Percentiles rank a stretch among this genome's conserved stretches.
Conservation (phyloP, 2,888 invertebrate species). For the Anoplius nigerrimus region DNA sequence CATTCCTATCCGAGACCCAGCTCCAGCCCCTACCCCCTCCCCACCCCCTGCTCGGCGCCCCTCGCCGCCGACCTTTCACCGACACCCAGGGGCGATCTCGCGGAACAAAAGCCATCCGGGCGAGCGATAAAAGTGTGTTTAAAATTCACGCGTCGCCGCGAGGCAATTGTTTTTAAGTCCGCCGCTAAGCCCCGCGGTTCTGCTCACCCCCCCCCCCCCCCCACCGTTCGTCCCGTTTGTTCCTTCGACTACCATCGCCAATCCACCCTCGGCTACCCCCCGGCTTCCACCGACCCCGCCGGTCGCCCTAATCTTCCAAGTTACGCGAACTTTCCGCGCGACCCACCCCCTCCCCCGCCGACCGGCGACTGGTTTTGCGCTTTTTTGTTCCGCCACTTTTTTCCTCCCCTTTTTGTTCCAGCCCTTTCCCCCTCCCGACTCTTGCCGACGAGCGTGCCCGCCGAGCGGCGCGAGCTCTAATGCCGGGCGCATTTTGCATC, state of each 20-base stretch:
- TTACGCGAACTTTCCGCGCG: slow-evolving; percentile 53
- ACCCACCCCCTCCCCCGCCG: neutral
- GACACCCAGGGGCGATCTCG: slow-evolving; percentile 26
- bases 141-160: slow-evolving; percentile 63
- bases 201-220: slow-evolving; percentile 10
- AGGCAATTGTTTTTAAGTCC: slow-evolving; percentile 67
- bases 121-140: slow-evolving; percentile 65
- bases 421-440: slow-evolving; percentile 12
- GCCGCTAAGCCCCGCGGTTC: slow-evolving; percentile 44
- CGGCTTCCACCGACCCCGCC: neutral
- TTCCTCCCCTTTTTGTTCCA: neutral
- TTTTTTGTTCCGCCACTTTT: slow-evolving; percentile 39
- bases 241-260: slow-evolving; percentile 19
- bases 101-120: slow-evolving; percentile 43
- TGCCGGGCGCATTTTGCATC: slow-evolving; percentile 45
- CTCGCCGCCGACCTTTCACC: neutral
- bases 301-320: slow-evolving; percentile 60
- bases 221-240: slow-evolving; percentile 12
- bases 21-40: neutral
- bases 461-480: neutral
- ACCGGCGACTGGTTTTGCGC: slow-evolving; percentile 9
- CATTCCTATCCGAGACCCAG: neutral
- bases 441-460: neutral
- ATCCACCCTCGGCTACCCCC: neutral
- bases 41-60: neutral